Base-by-base conservation (phyloP, 2,888 invertebrate genomes). In the Labia minor region DNA sequence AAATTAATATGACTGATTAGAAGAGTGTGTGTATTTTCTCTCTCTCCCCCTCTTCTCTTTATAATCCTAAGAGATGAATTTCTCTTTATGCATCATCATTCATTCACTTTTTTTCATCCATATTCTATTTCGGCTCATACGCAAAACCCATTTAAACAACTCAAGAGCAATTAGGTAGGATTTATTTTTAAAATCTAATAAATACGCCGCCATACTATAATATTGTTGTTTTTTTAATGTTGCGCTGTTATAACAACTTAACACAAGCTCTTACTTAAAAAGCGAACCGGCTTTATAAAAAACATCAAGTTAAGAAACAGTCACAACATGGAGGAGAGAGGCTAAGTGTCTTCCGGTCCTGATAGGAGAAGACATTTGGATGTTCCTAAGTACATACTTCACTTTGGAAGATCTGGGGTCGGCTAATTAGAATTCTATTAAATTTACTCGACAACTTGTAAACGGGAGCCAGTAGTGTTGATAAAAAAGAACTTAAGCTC, bases 101-200 rank as follows among this genome's bases (percentile, higher is more conserved):
- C n/a, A 49, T 3, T 4, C 2, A 3, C 14, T 49, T 49, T 49
- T 49, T 49, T 26, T 8, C 26, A 26, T 26, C 26, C 26, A 8
- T 6, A 3, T 26, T 26, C 26, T 26, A 26, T 26, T 26, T 26
- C 26, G 26, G 49, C 49, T n/a, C 49, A n/a, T 33, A 11, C 14
- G 49, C 49, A 3, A 16, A n/a, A 3, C 49, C 49, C 49, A 26
- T 26, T 33, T 14, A 49, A 14, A 49, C 49, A 49, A 49, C 49
- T 49, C 49, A 49, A 11, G 16, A 49, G 49, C 49, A 49, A 49
- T 49, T 49, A 49, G 49, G 8, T 14, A n/a, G 14, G n/a, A 49
- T n/a, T 49, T 49, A n/a, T 49, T 49, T 49, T 49, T n/a, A 49
- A 16, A 49, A 49, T 49, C 49, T 49, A 49, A 49, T 49, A 49